A percentile compares a stretch with the other conserved stretches of the same genome.
These are phyloP conservation scores for Melopsittacus undulatus DNA, from an alignment of 2,797 vertebrate species.

Conservation along the genomic window DNA sequence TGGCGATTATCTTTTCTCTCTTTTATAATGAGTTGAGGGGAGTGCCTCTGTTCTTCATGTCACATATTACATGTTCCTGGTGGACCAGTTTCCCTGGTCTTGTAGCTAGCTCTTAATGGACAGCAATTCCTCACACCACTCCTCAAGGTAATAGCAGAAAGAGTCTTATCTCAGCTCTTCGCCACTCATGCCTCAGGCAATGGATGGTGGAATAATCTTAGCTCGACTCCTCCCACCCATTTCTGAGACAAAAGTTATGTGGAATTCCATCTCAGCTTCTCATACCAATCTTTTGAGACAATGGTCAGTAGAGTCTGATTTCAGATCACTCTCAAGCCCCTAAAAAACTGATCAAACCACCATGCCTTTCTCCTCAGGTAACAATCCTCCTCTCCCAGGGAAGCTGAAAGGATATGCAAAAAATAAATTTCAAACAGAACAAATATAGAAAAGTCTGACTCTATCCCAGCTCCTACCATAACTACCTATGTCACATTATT, in stretches of 20 bases:
- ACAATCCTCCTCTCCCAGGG: neutral
- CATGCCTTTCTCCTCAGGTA: neutral
- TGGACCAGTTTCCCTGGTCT: neutral
- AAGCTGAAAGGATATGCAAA: neutral
- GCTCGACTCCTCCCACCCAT: neutral
- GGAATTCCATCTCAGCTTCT: neutral
- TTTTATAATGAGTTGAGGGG: neutral
- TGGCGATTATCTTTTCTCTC: neutral
- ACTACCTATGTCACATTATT: neutral
- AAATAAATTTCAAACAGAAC: neutral
- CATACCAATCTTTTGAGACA: neutral
- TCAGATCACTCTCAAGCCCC: neutral
- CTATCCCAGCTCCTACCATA: neutral
- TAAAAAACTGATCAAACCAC: neutral
- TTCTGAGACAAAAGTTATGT: neutral
- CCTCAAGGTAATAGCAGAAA: neutral
- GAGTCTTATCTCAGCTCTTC: neutral
- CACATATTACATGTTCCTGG: neutral
- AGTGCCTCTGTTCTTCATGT: neutral
- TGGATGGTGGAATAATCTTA: neutral
- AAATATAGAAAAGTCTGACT: neutral
- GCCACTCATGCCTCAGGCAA: neutral
- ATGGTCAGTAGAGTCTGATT: neutral
- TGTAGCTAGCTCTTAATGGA: neutral
- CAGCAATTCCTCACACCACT: neutral